Evolutionary conservation across 2,888 invertebrate genomes (phyloP).

Genomic region (Himalopsyche tibetana): DNA sequence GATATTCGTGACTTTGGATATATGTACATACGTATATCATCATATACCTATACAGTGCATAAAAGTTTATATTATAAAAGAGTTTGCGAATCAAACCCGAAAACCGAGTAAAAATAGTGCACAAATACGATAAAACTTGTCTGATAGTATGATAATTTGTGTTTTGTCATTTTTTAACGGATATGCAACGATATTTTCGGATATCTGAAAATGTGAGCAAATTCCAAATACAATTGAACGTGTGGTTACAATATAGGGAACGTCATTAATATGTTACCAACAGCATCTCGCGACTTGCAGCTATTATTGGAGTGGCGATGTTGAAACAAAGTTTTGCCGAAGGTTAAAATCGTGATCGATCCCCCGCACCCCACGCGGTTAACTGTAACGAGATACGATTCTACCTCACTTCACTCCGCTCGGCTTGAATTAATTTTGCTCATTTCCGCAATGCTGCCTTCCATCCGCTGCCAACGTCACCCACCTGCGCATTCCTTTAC

Average conservation of each 20-base stretch:
- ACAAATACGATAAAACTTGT: no score
- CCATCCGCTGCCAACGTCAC: constrained; percentile 15
- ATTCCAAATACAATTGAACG: no score
- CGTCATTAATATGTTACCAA: not conserved
- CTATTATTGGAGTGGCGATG: constrained; percentile 11
- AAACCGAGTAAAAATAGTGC: no score
- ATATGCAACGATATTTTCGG: no score
- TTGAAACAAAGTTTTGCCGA: constrained; percentile 19
- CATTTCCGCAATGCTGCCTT: constrained; percentile 25
- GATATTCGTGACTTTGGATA: no score
- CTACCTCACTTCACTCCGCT: not conserved
- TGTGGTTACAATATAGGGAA: not conserved
- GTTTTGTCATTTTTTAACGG: no score
- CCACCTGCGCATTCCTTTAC: constrained; percentile 34
- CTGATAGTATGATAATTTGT: no score
- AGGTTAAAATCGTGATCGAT: constrained; percentile 43
- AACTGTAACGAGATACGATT: constrained; percentile 36
- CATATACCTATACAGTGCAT: no score
- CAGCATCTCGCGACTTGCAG: not conserved
- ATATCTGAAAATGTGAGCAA: no score
- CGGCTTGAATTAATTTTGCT: constrained; percentile 13
- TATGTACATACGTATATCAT: no score
- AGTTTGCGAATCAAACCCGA: no score
- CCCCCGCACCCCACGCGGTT: constrained; percentile 2
- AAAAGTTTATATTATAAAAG: no score